Base-by-base conservation (phyloP, 2,113 vertebrate species). In the Lethenteron reissneri region DNA sequence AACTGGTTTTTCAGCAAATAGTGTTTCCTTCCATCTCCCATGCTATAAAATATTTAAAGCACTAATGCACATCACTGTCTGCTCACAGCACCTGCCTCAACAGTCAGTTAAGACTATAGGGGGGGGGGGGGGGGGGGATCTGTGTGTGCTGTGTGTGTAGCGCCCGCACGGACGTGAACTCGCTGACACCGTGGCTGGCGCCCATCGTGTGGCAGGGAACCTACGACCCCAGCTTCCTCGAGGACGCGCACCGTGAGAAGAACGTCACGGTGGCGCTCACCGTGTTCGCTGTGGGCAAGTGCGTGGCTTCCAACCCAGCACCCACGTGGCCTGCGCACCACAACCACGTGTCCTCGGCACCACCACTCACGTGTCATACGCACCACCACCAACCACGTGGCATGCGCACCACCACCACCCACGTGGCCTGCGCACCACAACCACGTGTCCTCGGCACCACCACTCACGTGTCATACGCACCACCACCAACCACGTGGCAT, bases 251-350 rank as follows among this genome's bases (percentile, higher is more conserved):
- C 72, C 69, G 71, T 70, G 58, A 3, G 21, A 10, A 74, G 73
- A 79, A 79, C 17, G 76, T 84, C 10, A 81, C 81, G 69, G 79
- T 85, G 11, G 82, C 82, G 17, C 76, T 87, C 10, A 85, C 83
- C 1, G 83, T 85, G 70, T 87, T 86, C 76, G 85, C 83, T 11
- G 77, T 86, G 13, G 83, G 85, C 77, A 84, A 81, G 85, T 87
- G 75, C 76, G 83, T 69, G 69, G n/a, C n/a, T 12, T 8, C 13
- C 69, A 3, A 19, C 14, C 25, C 12, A 7, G 57, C 58, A 19
- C 17, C 62, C 14, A 19, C 14, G 62, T 69, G 64, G 9, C n/a
- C n/a, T 69, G n/a, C 64, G 21, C n/a, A 17, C 11, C n/a, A n/a
- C n/a, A n/a, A n/a, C n/a, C n/a, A n/a, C n/a, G n/a, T n/a, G n/a